A percentile compares a stretch with the other conserved stretches of the same genome.
These are phyloP conservation scores for Phocides pigmalion DNA, from an alignment of 1,140 invertebrate genomes.

Conservation along the genomic window DNA sequence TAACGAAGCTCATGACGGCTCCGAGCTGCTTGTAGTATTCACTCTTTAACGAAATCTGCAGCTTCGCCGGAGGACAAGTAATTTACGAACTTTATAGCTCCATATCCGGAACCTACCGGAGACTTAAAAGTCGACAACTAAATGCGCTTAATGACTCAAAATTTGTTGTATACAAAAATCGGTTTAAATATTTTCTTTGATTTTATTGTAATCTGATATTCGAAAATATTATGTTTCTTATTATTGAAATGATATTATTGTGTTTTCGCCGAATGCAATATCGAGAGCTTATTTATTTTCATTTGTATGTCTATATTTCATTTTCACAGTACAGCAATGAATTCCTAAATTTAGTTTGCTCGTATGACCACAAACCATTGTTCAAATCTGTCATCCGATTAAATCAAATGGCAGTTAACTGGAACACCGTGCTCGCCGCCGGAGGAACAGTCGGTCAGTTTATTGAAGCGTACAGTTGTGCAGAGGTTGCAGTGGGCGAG, in stretches of 20 bases:
- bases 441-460: not conserved
- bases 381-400: too few species aligned
- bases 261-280: too few species aligned
- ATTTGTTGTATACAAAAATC: not conserved
- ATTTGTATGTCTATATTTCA: too few species aligned
- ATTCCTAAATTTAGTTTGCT: too few species aligned
- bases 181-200: not conserved
- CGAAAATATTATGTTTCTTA: not conserved
- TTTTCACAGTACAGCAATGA: too few species aligned
- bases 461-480: not conserved
- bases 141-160: not conserved
- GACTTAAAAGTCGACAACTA: slow-evolving; percentile 16
- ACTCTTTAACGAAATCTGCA: not conserved
- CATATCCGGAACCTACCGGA: not conserved
- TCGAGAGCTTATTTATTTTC: too few species aligned
- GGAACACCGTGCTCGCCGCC: too few species aligned
- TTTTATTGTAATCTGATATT: not conserved
- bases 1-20: slow-evolving; percentile 8
- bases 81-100: slow-evolving; percentile 22
- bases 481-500: not conserved
- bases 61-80: slow-evolving; percentile 13
- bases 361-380: too few species aligned
- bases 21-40: slow-evolving; percentile 2
- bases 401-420: too few species aligned
- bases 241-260: too few species aligned